Conservation (phyloP, 2,113 vertebrate species). For the Callocephalon fimbriatum region DNA sequence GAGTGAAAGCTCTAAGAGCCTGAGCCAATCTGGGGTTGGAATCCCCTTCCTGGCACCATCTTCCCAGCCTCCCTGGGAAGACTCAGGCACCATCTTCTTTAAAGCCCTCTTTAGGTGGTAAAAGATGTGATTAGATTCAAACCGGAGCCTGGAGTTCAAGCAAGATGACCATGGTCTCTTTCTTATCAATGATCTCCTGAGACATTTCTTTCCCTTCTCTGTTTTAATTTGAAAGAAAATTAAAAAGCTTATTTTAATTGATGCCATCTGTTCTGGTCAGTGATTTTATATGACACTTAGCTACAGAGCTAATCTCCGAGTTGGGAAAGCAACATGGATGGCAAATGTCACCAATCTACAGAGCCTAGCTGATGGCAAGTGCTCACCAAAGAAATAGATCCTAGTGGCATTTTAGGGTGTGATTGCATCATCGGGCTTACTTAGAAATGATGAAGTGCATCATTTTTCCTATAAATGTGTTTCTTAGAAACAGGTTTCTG, state of each 20-base stretch:
- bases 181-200: not conserved
- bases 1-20: not conserved
- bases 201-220: not conserved
- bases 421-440: not conserved
- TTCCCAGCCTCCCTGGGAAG: not conserved
- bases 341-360: not conserved
- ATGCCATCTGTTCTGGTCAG: not conserved
- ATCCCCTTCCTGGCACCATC: not conserved
- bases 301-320: not conserved
- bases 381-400: not conserved
- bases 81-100: not conserved
- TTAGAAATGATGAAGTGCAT: not conserved
- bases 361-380: not conserved
- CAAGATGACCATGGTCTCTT: not conserved
- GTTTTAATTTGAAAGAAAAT: slow-evolving; percentile 7
- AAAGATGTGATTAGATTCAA: not conserved
- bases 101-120: not conserved
- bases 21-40: not conserved
- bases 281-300: not conserved
- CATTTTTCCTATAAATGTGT: not conserved
- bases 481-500: not conserved
- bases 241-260: slow-evolving; percentile 13
- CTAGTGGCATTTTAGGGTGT: slow-evolving; percentile 12
- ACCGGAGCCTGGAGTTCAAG: not conserved
- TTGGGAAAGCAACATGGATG: not conserved